Evolutionary conservation across 2,797 vertebrate genomes (phyloP).

Genomic region (Sebastes taczanowskii): DNA sequence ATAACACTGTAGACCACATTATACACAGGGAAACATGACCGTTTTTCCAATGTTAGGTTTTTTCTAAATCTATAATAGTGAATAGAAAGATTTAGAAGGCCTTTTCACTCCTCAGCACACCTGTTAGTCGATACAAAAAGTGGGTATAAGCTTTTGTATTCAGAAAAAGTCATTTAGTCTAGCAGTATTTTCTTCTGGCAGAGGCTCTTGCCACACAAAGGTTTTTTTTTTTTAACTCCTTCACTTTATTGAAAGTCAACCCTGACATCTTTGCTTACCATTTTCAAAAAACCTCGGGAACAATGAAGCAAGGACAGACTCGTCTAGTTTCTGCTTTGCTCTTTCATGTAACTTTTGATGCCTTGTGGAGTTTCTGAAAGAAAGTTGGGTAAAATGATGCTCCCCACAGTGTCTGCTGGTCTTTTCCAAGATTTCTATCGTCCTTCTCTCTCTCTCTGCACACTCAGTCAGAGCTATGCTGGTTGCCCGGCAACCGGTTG

Average conservation of each 20-base stretch:
- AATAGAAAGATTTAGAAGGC: not conserved
- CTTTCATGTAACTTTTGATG: not conserved
- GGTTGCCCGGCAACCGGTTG: constrained; percentile 33
- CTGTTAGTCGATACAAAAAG: not conserved
- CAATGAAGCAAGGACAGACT: not conserved
- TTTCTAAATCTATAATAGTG: not conserved
- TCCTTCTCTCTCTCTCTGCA: not conserved
- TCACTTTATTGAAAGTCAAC: not conserved
- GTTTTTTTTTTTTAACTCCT: not conserved
- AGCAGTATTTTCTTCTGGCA: not conserved
- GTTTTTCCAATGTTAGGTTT: not conserved
- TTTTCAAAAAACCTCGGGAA: not conserved
- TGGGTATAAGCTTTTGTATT: not conserved
- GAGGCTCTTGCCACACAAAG: not conserved
- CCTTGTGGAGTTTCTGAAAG: not conserved
- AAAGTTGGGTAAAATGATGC: constrained; percentile 7
- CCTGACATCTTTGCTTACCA: not conserved
- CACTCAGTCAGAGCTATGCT: not conserved
- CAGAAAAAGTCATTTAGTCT: not conserved
- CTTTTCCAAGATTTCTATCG: constrained; percentile 24
- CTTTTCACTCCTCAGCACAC: not conserved
- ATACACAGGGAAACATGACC: not conserved
- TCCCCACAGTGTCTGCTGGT: not conserved
- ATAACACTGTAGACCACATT: not conserved
- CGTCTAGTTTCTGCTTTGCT: not conserved